Evolutionary conservation across 2,888 invertebrate species (phyloP), one percentile per base, ranked within the genome.

Genomic region (Scaptomyza polygonia): DNA sequence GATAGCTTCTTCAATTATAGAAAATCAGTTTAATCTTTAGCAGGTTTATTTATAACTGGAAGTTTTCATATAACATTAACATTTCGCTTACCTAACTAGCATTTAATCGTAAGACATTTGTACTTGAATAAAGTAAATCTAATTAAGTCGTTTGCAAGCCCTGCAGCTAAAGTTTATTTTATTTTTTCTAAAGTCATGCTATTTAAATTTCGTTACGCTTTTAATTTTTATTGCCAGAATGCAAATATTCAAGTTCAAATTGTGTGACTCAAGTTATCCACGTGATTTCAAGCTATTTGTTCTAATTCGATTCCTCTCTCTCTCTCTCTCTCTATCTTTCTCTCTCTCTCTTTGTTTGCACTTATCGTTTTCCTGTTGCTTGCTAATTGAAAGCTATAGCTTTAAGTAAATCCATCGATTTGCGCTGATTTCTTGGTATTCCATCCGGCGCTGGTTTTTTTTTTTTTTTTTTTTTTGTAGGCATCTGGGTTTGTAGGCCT

Each of bases 401-500:
- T 51, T 59, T 32, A 11, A 54, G 16, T 39, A 40, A 39, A 18
- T 59, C 14, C 34, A 56, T 45, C 44, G 49, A 67, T 72, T 54
- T 45, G 56, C 25, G 32, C 27, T 32, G 54, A 68, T 73, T 69
- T 69, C 64, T 55, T 25, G 34, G 49, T n/a, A 48, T 21, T 2
- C 8, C 56, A 67, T 69, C 67, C 56, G 62, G 51, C 53, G 49
- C 8, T 14, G 16, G 72, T 34, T 54, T 21, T 21, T 87, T 86
- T 70, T 21, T 87, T 86, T 70, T 21, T 87, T 86, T 70, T n/a
- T n/a, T n/a, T 21, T 87, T 86, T 70, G 82, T 86, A 88, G 86
- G 87, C 86, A 85, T 87, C 81, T 88, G 78, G 87, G 87, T 87
- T 88, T 88, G 73, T 87, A 86, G 87, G 87, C 87, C 88, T 88